These are phyloP conservation scores for Phoebastria nigripes DNA, from an alignment of 2,797 vertebrate genomes.

Conservation along the genomic window DNA sequence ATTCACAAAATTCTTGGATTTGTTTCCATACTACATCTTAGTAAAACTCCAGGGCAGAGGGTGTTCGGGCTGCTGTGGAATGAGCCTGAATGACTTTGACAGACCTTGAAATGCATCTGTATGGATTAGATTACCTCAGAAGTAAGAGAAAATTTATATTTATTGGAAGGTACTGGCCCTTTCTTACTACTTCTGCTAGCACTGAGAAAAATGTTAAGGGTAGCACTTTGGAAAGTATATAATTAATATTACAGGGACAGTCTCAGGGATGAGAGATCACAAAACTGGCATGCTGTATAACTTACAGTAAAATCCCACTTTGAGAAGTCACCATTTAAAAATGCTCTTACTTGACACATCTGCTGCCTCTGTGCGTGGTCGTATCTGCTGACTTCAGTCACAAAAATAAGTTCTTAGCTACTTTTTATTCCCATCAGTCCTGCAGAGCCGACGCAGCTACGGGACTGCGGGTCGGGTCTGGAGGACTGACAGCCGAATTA, in stretches of 20 bases:
- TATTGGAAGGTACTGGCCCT: slow-evolving; percentile 17
- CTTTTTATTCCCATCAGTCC: slow-evolving; percentile 33
- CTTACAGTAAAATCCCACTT: slow-evolving; percentile 41
- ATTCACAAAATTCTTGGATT: background rate
- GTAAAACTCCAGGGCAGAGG: background rate
- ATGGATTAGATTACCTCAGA: slow-evolving; percentile 29
- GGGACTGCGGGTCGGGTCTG: background rate
- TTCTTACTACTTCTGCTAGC: slow-evolving; percentile 43
- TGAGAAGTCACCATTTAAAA: slow-evolving; percentile 44
- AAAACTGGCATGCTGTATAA: slow-evolving; percentile 25
- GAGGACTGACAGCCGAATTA: background rate
- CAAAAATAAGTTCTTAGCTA: slow-evolving; percentile 25
- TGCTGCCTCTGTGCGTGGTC: background rate
- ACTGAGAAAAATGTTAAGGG: slow-evolving; percentile 36
- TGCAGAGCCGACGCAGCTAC: background rate
- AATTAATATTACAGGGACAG: slow-evolving; percentile 23
- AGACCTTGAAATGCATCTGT: slow-evolving; percentile 47
- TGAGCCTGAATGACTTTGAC: slow-evolving; percentile 30
- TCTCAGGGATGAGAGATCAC: slow-evolving; percentile 10
- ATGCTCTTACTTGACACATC: slow-evolving; percentile 34
- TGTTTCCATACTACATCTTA: background rate
- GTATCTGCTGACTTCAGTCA: slow-evolving; percentile 55
- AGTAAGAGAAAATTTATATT: slow-evolving; percentile 42
- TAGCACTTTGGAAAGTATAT: slow-evolving; percentile 35
- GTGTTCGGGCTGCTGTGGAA: background rate